Evolutionary conservation across 2,113 vertebrate species (phyloP), one percentile per base, ranked within the genome.

Genomic region (Lucifuga dentata): DNA sequence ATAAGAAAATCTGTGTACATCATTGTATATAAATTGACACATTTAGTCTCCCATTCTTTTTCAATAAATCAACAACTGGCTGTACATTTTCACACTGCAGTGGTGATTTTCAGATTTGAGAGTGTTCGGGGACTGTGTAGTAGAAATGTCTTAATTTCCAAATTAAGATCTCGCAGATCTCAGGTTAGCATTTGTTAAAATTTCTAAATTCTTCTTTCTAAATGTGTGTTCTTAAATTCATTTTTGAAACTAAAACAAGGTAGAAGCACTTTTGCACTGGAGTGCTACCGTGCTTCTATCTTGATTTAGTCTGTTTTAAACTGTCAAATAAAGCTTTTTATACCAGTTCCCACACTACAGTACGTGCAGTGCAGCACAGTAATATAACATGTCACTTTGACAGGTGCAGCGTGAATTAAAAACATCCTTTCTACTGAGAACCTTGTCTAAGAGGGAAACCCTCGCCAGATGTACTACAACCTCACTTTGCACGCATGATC

Each of bases 401-500:
- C 85, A 89, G 85, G 83, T 83, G 88, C 82, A 77, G 78, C 84
- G 80, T 83, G 80, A 83, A 87, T 89, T 87, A 86, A 88, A 89
- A 88, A 83, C 79, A 86, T 86, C 84, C 77, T 78, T 50, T 83
- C 73, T 68, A 48, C 73, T 59, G 72, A 74, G 78, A 70, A 84
- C 49, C 71, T 68, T 38, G 69, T 71, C 72, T 76, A 81, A 80
- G 65, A 73, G 76, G 85, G 81, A 78, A 85, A 83, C 57, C 78
- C 84, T 78, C 64, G 70, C 81, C 87, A 90, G 86, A 89, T 87
- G 87, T 88, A 88, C 83, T 80, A 87, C 86, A 90, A 64, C 77
- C 68, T 80, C 82, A 81, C 85, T 86, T 80, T 86, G 81, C 89
- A 90, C 82, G 85, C 87, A 78, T 86, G 87, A 91, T 90, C 90